Conservation (phyloP, 2,797 vertebrate genomes). For the Neosilurus hyrtlii region DNA sequence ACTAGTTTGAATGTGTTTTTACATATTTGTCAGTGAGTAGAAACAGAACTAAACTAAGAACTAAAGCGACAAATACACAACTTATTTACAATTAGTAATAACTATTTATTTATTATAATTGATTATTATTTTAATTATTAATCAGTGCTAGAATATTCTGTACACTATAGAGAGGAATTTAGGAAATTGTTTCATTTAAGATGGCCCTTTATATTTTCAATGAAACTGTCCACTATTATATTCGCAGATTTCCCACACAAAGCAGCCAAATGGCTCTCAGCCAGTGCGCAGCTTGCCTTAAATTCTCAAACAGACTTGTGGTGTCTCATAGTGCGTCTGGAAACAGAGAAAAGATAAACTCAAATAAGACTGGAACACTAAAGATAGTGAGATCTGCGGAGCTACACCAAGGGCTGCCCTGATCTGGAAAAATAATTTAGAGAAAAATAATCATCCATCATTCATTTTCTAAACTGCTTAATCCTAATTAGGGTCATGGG, state of each 20-base stretch:
- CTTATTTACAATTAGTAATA: not conserved
- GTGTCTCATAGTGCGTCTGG: not conserved
- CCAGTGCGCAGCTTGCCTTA: not conserved
- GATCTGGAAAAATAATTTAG: too few relatives aligned
- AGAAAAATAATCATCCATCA: too few relatives aligned
- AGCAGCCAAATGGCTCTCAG: not conserved
- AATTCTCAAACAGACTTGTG: not conserved
- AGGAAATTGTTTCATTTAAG: not conserved
- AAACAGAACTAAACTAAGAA: not conserved
- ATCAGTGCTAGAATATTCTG: not conserved
- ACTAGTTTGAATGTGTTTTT: not conserved
- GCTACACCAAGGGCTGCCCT: not conserved
- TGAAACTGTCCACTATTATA: not conserved
- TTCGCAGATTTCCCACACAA: conserved; percentile 21
- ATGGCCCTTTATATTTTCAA: not conserved
- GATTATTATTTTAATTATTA: too few relatives aligned
- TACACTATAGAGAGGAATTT: not conserved
- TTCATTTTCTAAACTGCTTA: too few relatives aligned
- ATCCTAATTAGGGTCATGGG: too few relatives aligned
- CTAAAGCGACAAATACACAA: not conserved
- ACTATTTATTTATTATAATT: not conserved
- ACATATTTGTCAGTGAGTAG: conserved; percentile 14
- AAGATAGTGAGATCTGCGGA: not conserved
- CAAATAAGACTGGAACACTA: not conserved
- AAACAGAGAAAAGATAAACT: not conserved